Conservation (phyloP, 53 echinoderm and acorn worm genomes). For the Glandiceps talaboti region DNA sequence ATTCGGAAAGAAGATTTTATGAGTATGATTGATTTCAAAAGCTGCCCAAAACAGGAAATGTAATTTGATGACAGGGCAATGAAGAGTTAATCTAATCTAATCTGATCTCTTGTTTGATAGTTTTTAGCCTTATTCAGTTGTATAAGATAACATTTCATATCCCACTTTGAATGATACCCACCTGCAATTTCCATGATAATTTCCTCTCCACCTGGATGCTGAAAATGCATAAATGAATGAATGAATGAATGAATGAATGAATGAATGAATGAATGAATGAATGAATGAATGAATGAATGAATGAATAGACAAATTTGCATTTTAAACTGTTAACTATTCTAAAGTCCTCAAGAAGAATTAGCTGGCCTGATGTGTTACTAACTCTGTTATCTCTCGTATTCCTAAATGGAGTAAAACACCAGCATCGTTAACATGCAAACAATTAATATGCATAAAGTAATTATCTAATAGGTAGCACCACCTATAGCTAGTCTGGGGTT, state of each 20-base stretch:
- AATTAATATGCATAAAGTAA: no score
- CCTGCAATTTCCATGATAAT: slow-evolving; percentile 74
- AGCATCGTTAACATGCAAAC: no score
- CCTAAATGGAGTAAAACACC: no score
- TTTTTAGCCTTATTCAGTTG: background rate
- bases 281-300: background rate
- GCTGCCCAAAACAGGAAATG: background rate
- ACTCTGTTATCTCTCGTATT: no score
- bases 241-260: slow-evolving; percentile 3
- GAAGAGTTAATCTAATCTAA: background rate
- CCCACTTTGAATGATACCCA: slow-evolving; percentile 1
- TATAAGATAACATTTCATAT: background rate
- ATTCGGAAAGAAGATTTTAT: no score
- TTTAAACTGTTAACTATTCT: background rate
- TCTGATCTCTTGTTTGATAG: background rate
- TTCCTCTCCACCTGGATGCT: slow-evolving; percentile 85
- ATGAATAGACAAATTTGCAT: background rate
- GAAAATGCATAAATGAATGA: slow-evolving; percentile 7
- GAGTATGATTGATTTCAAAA: no score
- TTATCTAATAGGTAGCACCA: no score
- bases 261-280: background rate
- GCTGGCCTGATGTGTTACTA: no score
- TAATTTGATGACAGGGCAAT: background rate
- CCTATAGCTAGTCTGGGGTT: no score
- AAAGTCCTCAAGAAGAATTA: background rate